A percentile compares a stretch with the other conserved stretches of the same genome.
Conservation (phyloP, 2,888 invertebrate genomes). For the Tholera decimalis region DNA sequence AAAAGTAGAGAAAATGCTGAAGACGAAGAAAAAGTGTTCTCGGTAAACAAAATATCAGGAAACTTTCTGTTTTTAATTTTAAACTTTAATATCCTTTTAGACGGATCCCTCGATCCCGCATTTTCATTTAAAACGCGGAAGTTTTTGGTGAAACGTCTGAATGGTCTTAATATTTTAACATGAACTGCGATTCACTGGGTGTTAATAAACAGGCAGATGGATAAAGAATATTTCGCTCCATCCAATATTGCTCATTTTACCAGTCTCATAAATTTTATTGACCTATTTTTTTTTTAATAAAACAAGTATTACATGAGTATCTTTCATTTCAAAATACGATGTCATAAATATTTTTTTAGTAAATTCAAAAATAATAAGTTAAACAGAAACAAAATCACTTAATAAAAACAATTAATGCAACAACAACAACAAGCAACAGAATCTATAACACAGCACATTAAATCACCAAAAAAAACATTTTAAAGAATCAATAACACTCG, state of each 20-base stretch:
- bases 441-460: conserved; percentile 75
- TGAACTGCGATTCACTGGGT: conserved; percentile 59
- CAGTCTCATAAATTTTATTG: conserved; percentile 4
- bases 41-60: conserved; percentile 48
- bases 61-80: conserved; percentile 63
- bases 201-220: conserved; percentile 61
- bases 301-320: neutral
- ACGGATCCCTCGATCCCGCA: conserved; percentile 36
- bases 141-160: conserved; percentile 54
- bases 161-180: conserved; percentile 67
- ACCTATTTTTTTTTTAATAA: neutral
- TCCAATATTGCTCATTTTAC: conserved; percentile 38
- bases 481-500: conserved; percentile 89
- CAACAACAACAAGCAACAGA: conserved; percentile 35
- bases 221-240: conserved; percentile 45
- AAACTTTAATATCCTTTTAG: conserved; percentile 60
- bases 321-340: neutral
- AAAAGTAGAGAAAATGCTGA: conserved; percentile 21
- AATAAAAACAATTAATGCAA: conserved; percentile 10
- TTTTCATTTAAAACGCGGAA: conserved; percentile 61
- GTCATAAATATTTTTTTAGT: too few relatives aligned
- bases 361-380: too few relatives aligned
- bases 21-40: conserved; percentile 39
- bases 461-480: conserved; percentile 90
- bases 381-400: neutral